Base-by-base conservation (phyloP, 1,140 invertebrate species). In the Conus betulinus region DNA sequence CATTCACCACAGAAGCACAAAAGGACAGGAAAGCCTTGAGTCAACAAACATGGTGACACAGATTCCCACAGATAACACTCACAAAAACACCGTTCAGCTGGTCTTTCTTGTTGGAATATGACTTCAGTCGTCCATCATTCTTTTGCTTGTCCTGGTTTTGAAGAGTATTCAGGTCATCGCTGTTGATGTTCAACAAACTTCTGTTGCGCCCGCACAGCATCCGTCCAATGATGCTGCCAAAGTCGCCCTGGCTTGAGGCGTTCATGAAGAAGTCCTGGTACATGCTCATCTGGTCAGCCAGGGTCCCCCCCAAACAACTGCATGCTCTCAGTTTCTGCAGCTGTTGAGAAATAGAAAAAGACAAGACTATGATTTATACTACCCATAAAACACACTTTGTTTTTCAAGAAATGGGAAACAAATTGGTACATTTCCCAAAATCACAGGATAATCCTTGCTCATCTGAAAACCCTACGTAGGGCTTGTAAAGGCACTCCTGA, bases 71-170 rank as follows among this genome's bases (percentile, higher is more conserved):
- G 57, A 11, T 39, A 0, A 15, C 79, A 63, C 85, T 89, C 78
- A 91, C 89, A 55, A 88, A 82, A 88, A 82, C 57, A 83, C 87
- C 84, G 71, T 90, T 60, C 88, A 67, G 52, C 85, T 88, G 23
- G 53, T 84, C 82, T 55, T 84, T 55, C 15, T 67, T 27, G 13
- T 25, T 79, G 63, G 11, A 52, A 11, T 51, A 51, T 3, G 85
- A 87, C 74, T 74, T 51, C 17, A 87, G n/a, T 5, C 85, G 23
- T 8, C 74, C 81, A 11, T 88, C 53, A 52, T 7, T 84, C 25
- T 88, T 27, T 17, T 20, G 13, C 10, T 52, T 5, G 20, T 52
- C 79, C 79, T 82, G 57, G 53, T 82, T 52, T 60, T 84, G 10
- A 25, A 82, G 63, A 23, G 39, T 57, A 4, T 76, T 10, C 53